phyloP scores from a whole-genome alignment of 1,140 invertebrate species.

The Lamellibrachia luymesi region DNA sequence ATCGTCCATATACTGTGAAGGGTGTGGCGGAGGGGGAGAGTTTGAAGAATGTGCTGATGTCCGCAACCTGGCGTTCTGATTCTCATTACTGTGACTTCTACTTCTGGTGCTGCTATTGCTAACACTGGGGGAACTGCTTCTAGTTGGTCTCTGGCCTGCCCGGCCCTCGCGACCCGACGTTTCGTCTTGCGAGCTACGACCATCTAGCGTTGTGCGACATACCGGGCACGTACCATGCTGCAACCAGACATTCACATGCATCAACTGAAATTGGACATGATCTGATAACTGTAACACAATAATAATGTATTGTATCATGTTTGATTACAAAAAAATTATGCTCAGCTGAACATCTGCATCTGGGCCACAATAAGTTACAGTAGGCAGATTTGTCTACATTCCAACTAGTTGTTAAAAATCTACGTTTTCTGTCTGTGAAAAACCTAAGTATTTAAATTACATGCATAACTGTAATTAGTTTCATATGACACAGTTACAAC shows the following conservation, averaged over 20 bases:
- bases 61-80: background rate
- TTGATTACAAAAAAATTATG: too few relatives aligned
- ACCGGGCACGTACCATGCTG: conserved; percentile 93
- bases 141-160: background rate
- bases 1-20: background rate
- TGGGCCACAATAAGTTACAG: too few relatives aligned
- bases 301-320: too few relatives aligned
- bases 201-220: conserved; percentile 77
- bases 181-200: background rate
- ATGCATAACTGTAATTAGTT: too few relatives aligned
- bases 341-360: too few relatives aligned
- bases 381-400: too few relatives aligned
- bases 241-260: conserved; percentile 38
- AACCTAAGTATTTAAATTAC: too few relatives aligned
- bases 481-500: too few relatives aligned
- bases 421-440: too few relatives aligned
- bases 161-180: background rate
- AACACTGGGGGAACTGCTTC: too few relatives aligned
- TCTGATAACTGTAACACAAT: background rate
- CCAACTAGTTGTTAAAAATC: too few relatives aligned
- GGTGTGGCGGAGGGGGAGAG: background rate
- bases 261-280: background rate
- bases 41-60: background rate
- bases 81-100: background rate
- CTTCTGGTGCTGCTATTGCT: background rate